phyloP scores from a whole-genome alignment of 2,797 vertebrate species.

The Chaetodon trifasciatus region DNA sequence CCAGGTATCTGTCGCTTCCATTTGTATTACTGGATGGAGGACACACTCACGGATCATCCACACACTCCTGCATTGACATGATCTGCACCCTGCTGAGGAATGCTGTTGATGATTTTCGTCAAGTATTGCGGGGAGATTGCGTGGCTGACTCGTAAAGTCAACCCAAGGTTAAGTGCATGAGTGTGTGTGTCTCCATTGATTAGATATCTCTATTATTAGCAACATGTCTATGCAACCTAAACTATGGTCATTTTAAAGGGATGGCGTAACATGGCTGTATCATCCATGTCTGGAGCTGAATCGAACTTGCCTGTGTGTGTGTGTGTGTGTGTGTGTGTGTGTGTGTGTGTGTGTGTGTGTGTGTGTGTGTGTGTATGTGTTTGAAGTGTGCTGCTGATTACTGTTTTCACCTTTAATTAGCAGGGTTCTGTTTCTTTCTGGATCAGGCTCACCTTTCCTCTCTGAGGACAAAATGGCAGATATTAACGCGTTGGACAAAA shows the following conservation, averaged over 20 bases:
- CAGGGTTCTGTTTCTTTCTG: conserved; percentile 35
- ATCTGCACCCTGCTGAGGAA: conserved; percentile 24
- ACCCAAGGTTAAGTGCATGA: conserved; percentile 65
- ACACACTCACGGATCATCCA: conserved; percentile 34
- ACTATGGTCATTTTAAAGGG: conserved; percentile 32
- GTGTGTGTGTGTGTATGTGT: conserved; percentile 33
- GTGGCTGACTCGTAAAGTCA: conserved; percentile 64
- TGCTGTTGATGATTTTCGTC: conserved; percentile 38
- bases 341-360: conserved; percentile 30
- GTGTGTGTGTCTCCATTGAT: conserved; percentile 62
- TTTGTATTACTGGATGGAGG: conserved; percentile 41
- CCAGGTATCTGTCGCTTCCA: conserved; percentile 57
- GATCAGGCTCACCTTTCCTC: conserved; percentile 41
- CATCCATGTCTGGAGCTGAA: conserved; percentile 41
- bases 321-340: conserved; percentile 30
- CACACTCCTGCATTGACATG: conserved; percentile 28
- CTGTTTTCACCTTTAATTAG: conserved; percentile 55
- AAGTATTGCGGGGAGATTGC: conserved; percentile 53
- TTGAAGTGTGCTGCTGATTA: conserved; percentile 47
- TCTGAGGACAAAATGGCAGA: conserved; percentile 29
- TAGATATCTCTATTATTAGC: conserved; percentile 68
- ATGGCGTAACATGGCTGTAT: conserved; percentile 47
- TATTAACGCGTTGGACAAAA: conserved; percentile 20
- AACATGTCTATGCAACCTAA: conserved; percentile 55
- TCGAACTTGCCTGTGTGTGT: conserved; percentile 21